These are phyloP conservation scores for Mycteria americana DNA, from an alignment of 2,797 vertebrate genomes.

Conservation along the genomic window DNA sequence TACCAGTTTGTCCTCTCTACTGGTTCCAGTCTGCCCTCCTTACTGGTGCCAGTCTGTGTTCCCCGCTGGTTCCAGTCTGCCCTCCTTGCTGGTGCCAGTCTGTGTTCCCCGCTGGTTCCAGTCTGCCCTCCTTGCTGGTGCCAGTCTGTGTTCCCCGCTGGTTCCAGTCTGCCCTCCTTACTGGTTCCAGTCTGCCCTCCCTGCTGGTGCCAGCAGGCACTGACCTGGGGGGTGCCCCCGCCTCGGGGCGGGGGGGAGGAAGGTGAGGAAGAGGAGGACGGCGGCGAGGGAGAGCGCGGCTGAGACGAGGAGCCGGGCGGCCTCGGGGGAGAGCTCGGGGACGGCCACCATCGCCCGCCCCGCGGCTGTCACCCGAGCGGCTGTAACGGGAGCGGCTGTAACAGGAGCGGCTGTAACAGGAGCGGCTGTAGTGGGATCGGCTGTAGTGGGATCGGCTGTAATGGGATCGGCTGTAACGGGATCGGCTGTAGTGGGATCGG, in stretches of 20 bases:
- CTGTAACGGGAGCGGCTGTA: not conserved
- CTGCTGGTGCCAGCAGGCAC: not conserved
- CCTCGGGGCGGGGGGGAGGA: not conserved
- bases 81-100: not conserved
- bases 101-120: fast-evolving
- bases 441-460: fast-evolving
- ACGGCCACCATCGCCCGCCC: slow-evolving; percentile 33
- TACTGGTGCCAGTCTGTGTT: not conserved
- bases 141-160: not conserved
- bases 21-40: not conserved
- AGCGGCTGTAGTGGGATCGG: not conserved
- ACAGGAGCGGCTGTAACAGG: fast-evolving
- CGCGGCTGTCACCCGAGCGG: not conserved
- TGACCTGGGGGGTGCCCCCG: slow-evolving; percentile 18
- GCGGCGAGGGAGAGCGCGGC: slow-evolving; percentile 36
- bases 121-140: not conserved
- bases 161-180: fast-evolving
- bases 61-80: not conserved
- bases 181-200: not conserved
- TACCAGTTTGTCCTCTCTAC: not conserved
- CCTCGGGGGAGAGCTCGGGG: slow-evolving; percentile 5
- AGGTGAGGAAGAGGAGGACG: slow-evolving; percentile 33
- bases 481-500: fast-evolving
- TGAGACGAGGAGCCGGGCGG: slow-evolving; percentile 35
- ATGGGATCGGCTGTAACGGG: not conserved